Base-by-base conservation (phyloP, 2,888 invertebrate species). In the Bombyx huttoni region DNA sequence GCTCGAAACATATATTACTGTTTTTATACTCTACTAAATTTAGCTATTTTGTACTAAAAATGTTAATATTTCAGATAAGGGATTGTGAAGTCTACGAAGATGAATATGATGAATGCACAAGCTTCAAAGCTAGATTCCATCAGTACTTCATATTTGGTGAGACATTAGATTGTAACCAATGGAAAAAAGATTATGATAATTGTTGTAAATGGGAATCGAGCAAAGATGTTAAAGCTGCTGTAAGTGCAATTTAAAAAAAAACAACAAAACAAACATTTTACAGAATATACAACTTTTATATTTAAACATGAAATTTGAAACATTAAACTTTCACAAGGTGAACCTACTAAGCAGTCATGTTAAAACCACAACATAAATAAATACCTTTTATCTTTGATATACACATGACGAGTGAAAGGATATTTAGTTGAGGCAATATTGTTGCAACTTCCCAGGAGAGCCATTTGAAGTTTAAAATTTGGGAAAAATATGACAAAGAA, bases 111-210 rank as follows among this genome's bases (percentile, higher is more conserved):
- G 96, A 96, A 60, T 97, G 97, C 73, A 92, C 83, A 51, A 92
- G 94, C 62, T 81, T 94, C 14, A 91, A 83, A 76, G 93, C 90
- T 0, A 89, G 96, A 59, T 95, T 97, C 65, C 93, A 97, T 73
- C 97, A 97, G 78, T 94, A 95, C 73, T 98, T 96, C 72, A 90
- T 96, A 54, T 89, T 89, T 78, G 97, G 97, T 0, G 85, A 94
- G 67, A 75, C 83, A 0, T 52, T 90, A 8, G 94, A 97, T 70
- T 98, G 97, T 70, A 85, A 88, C 3, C 92, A 93, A 62, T 97
- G 96, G 96, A 91, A 94, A 64, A 89, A 83, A 52, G 96, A 97
- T 75, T 92, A 91, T 62, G 73, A 91, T 3, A 95, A 94, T 70
- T 97, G 97, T 73, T 75, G 89, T 51, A 90, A 90, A 68, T 97